These are phyloP conservation scores for Enteromius radiatus DNA, from an alignment of 2,797 vertebrate species.

Conservation along the genomic window DNA sequence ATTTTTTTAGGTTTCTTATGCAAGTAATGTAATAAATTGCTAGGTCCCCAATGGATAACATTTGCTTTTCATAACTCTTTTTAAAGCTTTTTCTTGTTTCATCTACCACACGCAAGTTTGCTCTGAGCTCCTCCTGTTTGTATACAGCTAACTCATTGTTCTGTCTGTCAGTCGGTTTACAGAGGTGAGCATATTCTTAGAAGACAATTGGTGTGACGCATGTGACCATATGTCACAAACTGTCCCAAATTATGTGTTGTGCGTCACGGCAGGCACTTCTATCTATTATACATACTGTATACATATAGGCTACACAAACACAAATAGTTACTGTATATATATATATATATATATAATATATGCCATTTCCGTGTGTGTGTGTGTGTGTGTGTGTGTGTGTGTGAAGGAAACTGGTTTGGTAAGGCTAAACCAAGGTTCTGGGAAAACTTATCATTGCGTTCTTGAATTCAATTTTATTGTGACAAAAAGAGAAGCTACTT, in stretches of 20 bases:
- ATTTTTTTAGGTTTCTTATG: background rate
- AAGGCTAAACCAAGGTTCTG: background rate
- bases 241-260: slow-evolving; percentile 1
- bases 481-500: slow-evolving; percentile 25
- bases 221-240: slow-evolving; percentile 13
- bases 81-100: background rate
- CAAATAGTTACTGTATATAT: no score
- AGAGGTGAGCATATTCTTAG: slow-evolving; percentile 17
- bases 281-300: background rate
- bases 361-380: no score
- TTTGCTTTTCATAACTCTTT: background rate
- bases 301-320: background rate
- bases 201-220: slow-evolving; percentile 19
- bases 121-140: background rate
- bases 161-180: background rate
- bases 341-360: background rate
- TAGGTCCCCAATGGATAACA: background rate
- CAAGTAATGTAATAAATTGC: background rate
- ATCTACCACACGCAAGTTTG: background rate
- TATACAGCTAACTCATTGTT: slow-evolving; percentile 13
- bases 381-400: no score
- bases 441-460: background rate
- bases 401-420: background rate
- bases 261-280: slow-evolving; percentile 17
- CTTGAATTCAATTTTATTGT: background rate